Evolutionary conservation across 2,113 vertebrate genomes (phyloP).

Genomic region (Antigone vipio): DNA sequence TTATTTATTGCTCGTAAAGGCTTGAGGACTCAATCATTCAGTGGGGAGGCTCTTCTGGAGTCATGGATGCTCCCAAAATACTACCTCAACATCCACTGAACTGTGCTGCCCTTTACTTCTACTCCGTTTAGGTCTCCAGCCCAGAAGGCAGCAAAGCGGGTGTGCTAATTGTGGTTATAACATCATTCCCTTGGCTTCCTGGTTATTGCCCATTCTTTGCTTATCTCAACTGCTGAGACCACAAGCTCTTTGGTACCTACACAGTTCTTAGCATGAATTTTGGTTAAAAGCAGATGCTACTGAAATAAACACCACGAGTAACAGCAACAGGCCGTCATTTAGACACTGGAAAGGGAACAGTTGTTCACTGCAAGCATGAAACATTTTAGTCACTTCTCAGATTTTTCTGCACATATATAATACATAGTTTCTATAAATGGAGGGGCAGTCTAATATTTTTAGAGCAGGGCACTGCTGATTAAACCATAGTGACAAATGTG

Average conservation of each 20-base stretch:
- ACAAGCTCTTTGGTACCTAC: neutral
- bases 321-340: neutral
- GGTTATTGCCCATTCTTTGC: neutral
- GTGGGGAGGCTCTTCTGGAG: neutral
- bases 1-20: neutral
- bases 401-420: neutral
- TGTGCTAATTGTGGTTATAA: neutral
- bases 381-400: neutral
- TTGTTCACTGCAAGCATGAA: neutral
- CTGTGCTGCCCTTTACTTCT: neutral
- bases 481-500: neutral
- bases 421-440: neutral
- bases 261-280: neutral
- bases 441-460: neutral
- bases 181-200: neutral
- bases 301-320: neutral
- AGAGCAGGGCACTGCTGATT: neutral
- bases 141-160: neutral
- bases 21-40: neutral
- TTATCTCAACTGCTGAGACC: neutral
- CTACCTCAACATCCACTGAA: neutral
- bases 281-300: neutral
- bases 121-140: neutral
- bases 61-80: neutral
- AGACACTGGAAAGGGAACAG: neutral